Evolutionary conservation across 2,888 invertebrate species (phyloP), one percentile per base, ranked within the genome.

Genomic region (Physocephala rufipes): DNA sequence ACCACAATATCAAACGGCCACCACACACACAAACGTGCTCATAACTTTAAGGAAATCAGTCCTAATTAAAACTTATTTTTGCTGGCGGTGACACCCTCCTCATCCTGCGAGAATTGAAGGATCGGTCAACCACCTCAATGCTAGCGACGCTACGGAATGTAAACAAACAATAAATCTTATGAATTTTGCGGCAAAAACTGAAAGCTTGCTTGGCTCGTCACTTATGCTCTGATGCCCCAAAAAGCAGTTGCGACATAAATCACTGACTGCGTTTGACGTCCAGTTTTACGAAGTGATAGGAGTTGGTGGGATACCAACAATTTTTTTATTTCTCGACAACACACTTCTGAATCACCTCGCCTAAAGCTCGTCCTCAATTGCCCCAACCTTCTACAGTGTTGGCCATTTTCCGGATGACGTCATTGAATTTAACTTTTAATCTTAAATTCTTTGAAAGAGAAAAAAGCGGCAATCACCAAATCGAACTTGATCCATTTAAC

Each of bases 121-220:
- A 12, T 24, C 13, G 45, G 45, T 63, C 45, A 63, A 63, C 45
- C 24, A 63, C 63, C 63, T 63, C 19, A n/a, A n/a, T 24, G 47
- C 15, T 12, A 26, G 2, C 24, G 47, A 19, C 24, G 15, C 21
- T 24, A 47, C 24, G 19, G 47, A 43, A 24, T 63, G 63, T 63
- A 63, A 63, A 63, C 63, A 63, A 63, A 63, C 15, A 30, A 63
- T 63, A 63, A 63, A 63, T 63, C 63, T 43, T 59, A 4, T 15
- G 45, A 19, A 19, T 19, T 24, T 21, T 45, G 15, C 19, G 15
- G 24, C 21, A 47, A 55, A 55, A 55, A 21, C 21, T 45, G 47
- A 15, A 28, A 59, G 59, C 26, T 59, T 30, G 28, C 15, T 26
- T 7, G 15, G 59, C 24, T 30, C 15, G 59, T 28, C 13, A 15